Percentiles rank a stretch among this genome's conserved stretches.
These are phyloP conservation scores for Stomatorhinus walkeri DNA, from an alignment of 2,797 vertebrate genomes.

Conservation along the genomic window DNA sequence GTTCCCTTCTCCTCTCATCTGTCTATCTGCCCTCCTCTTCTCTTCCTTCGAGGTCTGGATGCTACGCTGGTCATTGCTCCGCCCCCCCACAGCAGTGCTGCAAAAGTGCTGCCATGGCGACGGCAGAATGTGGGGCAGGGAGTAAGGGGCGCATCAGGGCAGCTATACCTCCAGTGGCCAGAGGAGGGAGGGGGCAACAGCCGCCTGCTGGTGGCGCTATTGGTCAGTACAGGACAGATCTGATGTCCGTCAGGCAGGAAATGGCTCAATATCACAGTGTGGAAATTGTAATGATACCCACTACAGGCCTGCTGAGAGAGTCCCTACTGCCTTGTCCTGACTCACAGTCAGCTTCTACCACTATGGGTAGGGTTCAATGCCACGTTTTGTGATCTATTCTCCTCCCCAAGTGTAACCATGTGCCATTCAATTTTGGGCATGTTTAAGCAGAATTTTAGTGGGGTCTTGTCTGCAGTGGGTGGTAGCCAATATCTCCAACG, in stretches of 20 bases:
- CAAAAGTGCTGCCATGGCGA: slow-evolving; percentile 38
- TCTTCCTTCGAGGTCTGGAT: not conserved
- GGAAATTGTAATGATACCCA: not conserved
- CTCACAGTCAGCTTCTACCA: not conserved
- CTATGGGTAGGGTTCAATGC: not conserved
- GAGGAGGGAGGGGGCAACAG: not conserved
- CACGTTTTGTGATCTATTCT: not conserved
- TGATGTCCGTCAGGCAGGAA: not conserved
- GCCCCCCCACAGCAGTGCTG: slow-evolving; percentile 3
- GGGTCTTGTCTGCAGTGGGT: not conserved
- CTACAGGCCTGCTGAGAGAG: not conserved
- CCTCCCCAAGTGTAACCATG: not conserved
- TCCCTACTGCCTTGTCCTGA: not conserved
- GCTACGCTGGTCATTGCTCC: not conserved
- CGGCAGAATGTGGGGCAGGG: slow-evolving; percentile 47
- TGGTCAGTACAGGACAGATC: not conserved
- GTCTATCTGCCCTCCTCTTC: not conserved
- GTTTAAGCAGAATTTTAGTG: not conserved
- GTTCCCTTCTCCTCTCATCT: not conserved
- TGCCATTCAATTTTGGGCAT: not conserved
- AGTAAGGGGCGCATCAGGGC: slow-evolving; percentile 26
- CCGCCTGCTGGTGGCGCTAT: not conserved
- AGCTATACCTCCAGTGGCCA: not conserved
- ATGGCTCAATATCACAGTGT: not conserved
- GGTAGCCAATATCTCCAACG: not conserved